Conservation (phyloP, 2,113 vertebrate genomes). For the Cebidichthys violaceus region DNA sequence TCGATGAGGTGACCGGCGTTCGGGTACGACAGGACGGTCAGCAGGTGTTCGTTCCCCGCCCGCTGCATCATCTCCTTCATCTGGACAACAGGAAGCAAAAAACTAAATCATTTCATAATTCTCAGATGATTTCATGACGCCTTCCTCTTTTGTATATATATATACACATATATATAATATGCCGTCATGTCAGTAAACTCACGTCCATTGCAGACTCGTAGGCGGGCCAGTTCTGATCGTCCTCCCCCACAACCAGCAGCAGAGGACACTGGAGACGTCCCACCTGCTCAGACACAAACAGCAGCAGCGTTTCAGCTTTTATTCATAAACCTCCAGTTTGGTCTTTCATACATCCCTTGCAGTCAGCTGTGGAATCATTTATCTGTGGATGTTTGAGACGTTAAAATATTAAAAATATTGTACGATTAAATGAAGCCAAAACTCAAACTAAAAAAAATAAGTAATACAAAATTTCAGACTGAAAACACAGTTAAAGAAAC, state of each 20-base stretch:
- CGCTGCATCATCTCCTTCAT: slow-evolving; percentile 81
- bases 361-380: no score
- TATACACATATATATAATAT: no score
- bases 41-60: slow-evolving; percentile 79
- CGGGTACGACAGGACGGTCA: slow-evolving; percentile 79
- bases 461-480: no score
- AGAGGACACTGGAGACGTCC: slow-evolving; percentile 78
- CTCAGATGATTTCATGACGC: background rate
- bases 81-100: slow-evolving; percentile 50
- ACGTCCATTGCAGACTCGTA: slow-evolving; percentile 81
- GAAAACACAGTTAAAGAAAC: no score
- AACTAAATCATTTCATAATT: background rate
- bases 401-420: no score
- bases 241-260: slow-evolving; percentile 80
- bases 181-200: slow-evolving; percentile 35
- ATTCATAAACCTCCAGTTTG: no score
- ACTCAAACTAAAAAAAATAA: background rate
- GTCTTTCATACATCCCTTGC: no score
- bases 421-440: background rate
- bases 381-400: no score
- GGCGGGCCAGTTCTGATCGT: slow-evolving; percentile 83
- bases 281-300: slow-evolving; percentile 69
- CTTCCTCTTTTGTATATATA: no score
- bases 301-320: background rate
- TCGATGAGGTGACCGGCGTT: slow-evolving; percentile 83